phyloP scores from a whole-genome alignment of 1,140 invertebrate species.

The Drosophila nasuta region DNA sequence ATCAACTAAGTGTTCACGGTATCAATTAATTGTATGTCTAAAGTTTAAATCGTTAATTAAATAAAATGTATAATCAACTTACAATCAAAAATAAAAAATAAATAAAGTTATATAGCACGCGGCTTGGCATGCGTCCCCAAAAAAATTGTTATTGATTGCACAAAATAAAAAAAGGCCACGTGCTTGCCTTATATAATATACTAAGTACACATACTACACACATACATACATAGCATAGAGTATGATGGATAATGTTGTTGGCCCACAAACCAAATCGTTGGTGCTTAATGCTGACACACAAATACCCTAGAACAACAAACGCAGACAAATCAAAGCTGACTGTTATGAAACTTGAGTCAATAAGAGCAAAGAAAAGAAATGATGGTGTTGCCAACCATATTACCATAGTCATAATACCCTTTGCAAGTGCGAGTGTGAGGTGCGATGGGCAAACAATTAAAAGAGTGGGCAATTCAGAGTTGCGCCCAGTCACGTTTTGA shows the following conservation, averaged over 20 bases:
- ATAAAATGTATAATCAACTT: slow-evolving; percentile 2
- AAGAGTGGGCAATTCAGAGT: slow-evolving; percentile 30
- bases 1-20: too few species aligned
- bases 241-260: slow-evolving; percentile 8
- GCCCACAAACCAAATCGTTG: slow-evolving; percentile 6
- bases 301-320: slow-evolving; percentile 8
- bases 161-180: slow-evolving; percentile 38
- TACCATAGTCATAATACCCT: background rate
- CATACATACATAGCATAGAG: background rate
- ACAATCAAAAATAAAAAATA: slow-evolving; percentile 10
- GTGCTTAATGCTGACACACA: slow-evolving; percentile 16
- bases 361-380: background rate
- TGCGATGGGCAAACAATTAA: background rate
- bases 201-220: too few species aligned
- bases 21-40: slow-evolving; percentile 1
- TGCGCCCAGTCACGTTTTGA: slow-evolving; percentile 61
- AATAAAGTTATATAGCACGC: slow-evolving; percentile 18
- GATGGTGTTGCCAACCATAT: background rate
- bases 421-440: background rate
- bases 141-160: slow-evolving; percentile 61
- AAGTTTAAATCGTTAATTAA: slow-evolving; percentile 24
- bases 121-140: slow-evolving; percentile 31
- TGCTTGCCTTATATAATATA: slow-evolving; percentile 45
- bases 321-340: background rate
- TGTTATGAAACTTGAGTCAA: background rate